Evolutionary conservation across 2,797 vertebrate species (phyloP).

Genomic region (Clarias fuscus): DNA sequence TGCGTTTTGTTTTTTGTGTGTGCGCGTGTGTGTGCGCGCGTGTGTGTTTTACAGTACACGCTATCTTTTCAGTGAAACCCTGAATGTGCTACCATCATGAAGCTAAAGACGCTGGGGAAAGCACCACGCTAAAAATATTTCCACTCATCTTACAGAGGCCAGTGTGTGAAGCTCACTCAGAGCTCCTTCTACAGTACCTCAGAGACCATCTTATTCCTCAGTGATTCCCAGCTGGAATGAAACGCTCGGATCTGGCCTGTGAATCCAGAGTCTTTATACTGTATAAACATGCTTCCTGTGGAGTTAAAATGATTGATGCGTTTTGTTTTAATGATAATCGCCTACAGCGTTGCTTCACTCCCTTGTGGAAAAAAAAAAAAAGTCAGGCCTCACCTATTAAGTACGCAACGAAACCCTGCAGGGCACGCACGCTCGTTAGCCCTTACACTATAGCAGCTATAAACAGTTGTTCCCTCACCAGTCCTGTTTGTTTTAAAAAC

Average conservation of each 20-base stretch:
- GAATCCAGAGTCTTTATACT: background rate
- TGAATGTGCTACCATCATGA: slow-evolving; percentile 21
- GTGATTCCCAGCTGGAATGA: background rate
- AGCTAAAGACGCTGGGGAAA: slow-evolving; percentile 33
- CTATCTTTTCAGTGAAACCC: slow-evolving; percentile 37
- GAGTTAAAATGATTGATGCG: background rate
- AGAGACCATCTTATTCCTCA: background rate
- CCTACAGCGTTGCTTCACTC: background rate
- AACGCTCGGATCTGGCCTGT: background rate
- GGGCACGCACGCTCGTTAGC: background rate
- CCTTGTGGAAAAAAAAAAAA: background rate
- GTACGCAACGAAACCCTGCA: background rate
- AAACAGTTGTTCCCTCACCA: background rate
- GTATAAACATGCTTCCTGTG: no score
- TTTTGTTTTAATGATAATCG: background rate
- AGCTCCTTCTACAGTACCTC: background rate
- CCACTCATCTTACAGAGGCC: background rate
- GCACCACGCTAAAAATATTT: slow-evolving; percentile 52
- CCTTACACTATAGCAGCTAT: background rate
- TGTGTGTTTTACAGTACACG: slow-evolving; percentile 28
- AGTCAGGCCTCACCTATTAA: background rate
- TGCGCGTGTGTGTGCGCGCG: background rate
- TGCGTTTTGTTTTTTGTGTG: background rate
- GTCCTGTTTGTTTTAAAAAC: background rate
- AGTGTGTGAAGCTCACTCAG: background rate